phyloP scores from a whole-genome alignment of 2,888 invertebrate species.

The Metopia argyrocephala region DNA sequence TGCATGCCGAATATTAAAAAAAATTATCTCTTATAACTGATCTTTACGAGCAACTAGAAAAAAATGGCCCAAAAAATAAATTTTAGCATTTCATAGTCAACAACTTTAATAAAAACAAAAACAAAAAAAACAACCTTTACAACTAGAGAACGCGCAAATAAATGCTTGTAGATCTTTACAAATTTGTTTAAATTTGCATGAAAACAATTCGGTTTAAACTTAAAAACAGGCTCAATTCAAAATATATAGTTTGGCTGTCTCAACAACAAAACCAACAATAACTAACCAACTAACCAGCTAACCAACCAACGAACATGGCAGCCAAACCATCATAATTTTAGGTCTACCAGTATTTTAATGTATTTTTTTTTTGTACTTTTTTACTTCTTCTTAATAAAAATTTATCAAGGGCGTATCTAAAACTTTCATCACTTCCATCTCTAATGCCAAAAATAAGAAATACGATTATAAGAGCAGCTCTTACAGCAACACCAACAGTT shows the following conservation, averaged over 20 bases:
- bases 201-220: neutral
- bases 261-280: neutral
- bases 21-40: conserved; percentile 37
- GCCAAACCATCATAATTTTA: conserved; percentile 49
- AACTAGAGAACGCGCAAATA: neutral
- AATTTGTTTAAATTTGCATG: conserved; percentile 59
- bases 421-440: conserved; percentile 60
- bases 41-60: conserved; percentile 17
- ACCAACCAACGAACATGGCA: neutral
- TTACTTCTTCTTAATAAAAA: neutral
- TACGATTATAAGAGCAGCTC: neutral
- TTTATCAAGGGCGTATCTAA: conserved; percentile 61
- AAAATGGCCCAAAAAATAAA: conserved; percentile 9
- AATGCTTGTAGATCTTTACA: conserved; percentile 18
- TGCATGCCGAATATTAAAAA: neutral
- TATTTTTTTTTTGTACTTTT: neutral
- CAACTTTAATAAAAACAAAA: neutral
- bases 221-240: conserved; percentile 12
- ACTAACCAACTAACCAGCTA: conserved; percentile 11
- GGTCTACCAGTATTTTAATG: neutral
- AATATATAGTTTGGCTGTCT: conserved; percentile 22
- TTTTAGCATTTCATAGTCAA: conserved; percentile 40
- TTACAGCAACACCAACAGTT: neutral
- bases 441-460: conserved; percentile 19
- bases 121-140: neutral